These are phyloP conservation scores for Megaceryle alcyon DNA, from an alignment of 2,797 vertebrate species.

Conservation along the genomic window DNA sequence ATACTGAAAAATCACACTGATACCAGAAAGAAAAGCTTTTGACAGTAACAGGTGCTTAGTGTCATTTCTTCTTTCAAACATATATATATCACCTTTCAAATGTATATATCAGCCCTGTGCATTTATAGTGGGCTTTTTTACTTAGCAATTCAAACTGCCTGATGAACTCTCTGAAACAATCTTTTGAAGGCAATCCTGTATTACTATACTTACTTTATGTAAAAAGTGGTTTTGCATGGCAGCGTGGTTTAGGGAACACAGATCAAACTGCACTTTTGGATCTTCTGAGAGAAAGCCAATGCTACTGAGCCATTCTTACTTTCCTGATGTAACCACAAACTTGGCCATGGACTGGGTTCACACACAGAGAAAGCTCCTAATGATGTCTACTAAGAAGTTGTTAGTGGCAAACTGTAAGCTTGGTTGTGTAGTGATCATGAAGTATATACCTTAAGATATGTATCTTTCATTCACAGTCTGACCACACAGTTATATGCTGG, in stretches of 20 bases:
- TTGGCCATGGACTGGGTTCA: not conserved
- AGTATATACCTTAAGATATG: not conserved
- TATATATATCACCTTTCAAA: not conserved
- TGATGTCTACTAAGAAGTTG: accelerated
- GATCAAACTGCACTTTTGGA: not conserved
- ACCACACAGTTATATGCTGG: not conserved
- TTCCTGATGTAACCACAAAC: not conserved
- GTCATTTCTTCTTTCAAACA: not conserved
- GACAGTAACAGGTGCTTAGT: not conserved
- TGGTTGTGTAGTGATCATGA: not conserved
- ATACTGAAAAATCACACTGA: not conserved
- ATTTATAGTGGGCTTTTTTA: not conserved
- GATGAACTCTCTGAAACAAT: not conserved
- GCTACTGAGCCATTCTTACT: not conserved
- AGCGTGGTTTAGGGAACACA: not conserved
- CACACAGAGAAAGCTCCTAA: not conserved
- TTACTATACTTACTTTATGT: not conserved
- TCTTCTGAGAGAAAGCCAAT: not conserved
- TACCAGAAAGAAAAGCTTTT: not conserved
- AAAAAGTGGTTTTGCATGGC: not conserved
- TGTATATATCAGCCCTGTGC: not conserved
- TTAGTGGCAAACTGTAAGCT: not conserved
- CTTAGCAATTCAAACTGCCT: not conserved
- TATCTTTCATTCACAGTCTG: not conserved
- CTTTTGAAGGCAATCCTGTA: not conserved